Conservation (phyloP, 1,140 invertebrate genomes). For the Caenorhabditis inopinata region DNA sequence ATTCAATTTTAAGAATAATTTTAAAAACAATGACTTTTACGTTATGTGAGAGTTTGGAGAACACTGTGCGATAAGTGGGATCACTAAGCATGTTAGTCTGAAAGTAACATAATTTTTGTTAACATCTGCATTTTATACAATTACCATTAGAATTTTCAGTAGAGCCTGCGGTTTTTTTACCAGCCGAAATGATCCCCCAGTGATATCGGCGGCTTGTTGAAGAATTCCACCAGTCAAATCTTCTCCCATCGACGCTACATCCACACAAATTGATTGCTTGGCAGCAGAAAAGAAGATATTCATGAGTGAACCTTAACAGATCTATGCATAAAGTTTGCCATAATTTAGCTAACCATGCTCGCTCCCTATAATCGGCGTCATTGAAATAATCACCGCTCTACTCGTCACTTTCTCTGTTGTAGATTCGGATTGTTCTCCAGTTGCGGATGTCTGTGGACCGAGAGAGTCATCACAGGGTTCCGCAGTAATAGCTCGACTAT, state of each 20-base stretch:
- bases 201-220: slow-evolving; percentile 47
- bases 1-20: background rate
- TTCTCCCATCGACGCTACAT: slow-evolving; percentile 35
- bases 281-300: slow-evolving; percentile 45
- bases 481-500: background rate
- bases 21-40: too few species aligned
- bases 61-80: background rate
- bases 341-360: background rate
- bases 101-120: background rate
- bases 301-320: slow-evolving; percentile 24
- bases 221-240: slow-evolving; percentile 18
- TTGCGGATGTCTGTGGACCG: background rate
- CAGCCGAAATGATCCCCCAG: slow-evolving; percentile 14
- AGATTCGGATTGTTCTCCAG: background rate
- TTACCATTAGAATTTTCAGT: slow-evolving; percentile 29
- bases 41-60: slow-evolving; percentile 1
- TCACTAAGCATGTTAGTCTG: slow-evolving; percentile 3
- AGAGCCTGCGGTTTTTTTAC: background rate
- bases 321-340: background rate
- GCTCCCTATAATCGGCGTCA: background rate
- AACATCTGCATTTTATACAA: background rate
- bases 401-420: background rate
- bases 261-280: slow-evolving; percentile 39
- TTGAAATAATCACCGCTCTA: background rate
- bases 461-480: background rate